Conservation (phyloP, 2,113 vertebrate species). For the Corythoichthys intestinalis region DNA sequence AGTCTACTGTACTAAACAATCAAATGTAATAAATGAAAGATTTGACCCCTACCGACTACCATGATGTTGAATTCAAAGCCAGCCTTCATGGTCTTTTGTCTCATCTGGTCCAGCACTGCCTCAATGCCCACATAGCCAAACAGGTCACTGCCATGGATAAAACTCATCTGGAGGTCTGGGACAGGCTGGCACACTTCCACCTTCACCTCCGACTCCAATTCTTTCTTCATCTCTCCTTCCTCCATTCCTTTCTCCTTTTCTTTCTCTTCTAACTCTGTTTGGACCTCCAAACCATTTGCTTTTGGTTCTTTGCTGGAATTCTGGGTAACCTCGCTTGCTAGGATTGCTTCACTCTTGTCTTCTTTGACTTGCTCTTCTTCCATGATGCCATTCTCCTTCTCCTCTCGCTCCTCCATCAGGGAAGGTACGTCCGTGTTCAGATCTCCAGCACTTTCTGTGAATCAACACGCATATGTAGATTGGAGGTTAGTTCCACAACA, state of each 20-base stretch:
- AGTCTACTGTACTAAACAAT: no score
- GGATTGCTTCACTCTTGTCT: slow-evolving; percentile 2
- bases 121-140: slow-evolving; percentile 91
- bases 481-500: background rate
- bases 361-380: slow-evolving; percentile 14
- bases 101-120: slow-evolving; percentile 91
- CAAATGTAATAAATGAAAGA: background rate
- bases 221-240: slow-evolving; percentile 22
- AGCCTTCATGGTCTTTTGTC: slow-evolving; percentile 90
- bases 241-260: slow-evolving; percentile 41
- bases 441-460: slow-evolving; percentile 51
- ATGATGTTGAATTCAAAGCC: slow-evolving; percentile 97
- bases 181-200: slow-evolving; percentile 31
- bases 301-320: background rate
- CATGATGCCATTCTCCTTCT: slow-evolving; percentile 22
- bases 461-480: background rate
- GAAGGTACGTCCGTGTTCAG: slow-evolving; percentile 39
- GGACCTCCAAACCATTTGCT: slow-evolving; percentile 1
- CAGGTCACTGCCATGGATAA: slow-evolving; percentile 67
- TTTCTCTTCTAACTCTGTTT: slow-evolving; percentile 40
- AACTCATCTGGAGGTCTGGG: slow-evolving; percentile 36
- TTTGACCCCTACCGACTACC: slow-evolving; percentile 85
- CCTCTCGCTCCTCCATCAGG: slow-evolving; percentile 65
- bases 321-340: background rate
- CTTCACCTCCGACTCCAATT: slow-evolving; percentile 35